phyloP scores from a whole-genome alignment of 2,113 vertebrate genomes.

The Heptranchias perlo region DNA sequence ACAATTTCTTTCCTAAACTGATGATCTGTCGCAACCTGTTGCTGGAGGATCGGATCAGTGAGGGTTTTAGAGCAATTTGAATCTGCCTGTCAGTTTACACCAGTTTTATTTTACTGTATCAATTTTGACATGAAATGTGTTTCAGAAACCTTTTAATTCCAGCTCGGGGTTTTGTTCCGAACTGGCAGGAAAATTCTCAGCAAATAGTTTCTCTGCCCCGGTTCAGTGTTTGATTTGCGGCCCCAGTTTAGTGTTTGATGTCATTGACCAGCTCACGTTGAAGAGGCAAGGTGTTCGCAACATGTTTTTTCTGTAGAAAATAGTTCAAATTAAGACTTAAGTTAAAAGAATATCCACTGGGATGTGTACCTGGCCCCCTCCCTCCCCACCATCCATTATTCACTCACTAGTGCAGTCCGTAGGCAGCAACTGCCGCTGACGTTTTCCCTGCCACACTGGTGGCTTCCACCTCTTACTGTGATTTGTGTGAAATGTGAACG shows the following conservation, averaged over 20 bases:
- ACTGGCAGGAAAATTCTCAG: background rate
- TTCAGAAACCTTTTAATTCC: background rate
- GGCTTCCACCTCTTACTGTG: background rate
- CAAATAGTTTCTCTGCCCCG: too few relatives aligned
- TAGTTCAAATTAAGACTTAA: background rate
- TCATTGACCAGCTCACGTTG: background rate
- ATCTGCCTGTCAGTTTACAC: background rate
- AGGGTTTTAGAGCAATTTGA: background rate
- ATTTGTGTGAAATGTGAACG: background rate
- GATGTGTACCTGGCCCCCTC: background rate
- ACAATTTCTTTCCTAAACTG: too few relatives aligned
- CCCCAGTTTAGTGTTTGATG: background rate
- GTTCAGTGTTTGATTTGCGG: background rate
- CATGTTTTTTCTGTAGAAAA: background rate
- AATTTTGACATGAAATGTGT: background rate
- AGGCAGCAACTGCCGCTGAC: too few relatives aligned
- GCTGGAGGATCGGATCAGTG: too few relatives aligned
- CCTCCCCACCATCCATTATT: background rate
- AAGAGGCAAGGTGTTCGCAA: background rate
- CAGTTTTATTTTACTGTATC: background rate
- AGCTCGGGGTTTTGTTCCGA: background rate
- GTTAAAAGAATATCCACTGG: background rate
- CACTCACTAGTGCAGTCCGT: too few relatives aligned
- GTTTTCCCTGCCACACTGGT: too few relatives aligned
- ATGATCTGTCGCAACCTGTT: background rate